phyloP scores from a whole-genome alignment of 2,797 vertebrate genomes.

The Rhinatrema bivittatum region DNA sequence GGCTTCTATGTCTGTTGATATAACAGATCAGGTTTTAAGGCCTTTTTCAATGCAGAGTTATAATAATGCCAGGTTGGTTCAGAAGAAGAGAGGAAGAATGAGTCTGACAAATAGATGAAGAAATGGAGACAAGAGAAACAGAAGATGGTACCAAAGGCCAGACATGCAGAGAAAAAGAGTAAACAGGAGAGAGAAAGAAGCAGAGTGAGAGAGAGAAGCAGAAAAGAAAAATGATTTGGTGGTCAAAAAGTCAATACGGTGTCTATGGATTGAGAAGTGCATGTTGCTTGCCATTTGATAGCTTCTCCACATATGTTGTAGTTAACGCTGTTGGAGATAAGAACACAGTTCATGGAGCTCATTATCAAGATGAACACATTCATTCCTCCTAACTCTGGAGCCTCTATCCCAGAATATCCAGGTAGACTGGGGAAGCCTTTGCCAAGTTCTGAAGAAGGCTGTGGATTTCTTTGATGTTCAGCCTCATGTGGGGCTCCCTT shows the following conservation, averaged over 20 bases:
- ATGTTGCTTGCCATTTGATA: constrained; percentile 65
- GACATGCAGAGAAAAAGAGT: constrained; percentile 8
- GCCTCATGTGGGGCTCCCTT: constrained; percentile 92
- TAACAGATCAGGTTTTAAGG: constrained; percentile 79
- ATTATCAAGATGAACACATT: constrained; percentile 57
- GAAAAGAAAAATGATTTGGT: constrained; percentile 42
- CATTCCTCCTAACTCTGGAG: constrained; percentile 37
- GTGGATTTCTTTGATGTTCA: constrained; percentile 96
- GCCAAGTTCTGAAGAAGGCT: constrained; percentile 89
- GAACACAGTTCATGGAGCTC: constrained; percentile 56
- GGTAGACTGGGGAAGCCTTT: constrained; percentile 95
- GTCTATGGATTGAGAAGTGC: constrained; percentile 58
- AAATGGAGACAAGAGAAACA: background rate
- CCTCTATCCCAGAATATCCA: constrained; percentile 93
- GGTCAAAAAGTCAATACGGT: constrained; percentile 55
- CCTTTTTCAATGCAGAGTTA: constrained; percentile 81
- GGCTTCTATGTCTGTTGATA: constrained; percentile 63
- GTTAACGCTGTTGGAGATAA: constrained; percentile 59
- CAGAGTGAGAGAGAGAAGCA: constrained; percentile 16
- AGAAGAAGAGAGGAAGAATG: constrained; percentile 40
- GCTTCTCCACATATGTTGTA: constrained; percentile 53
- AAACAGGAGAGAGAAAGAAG: constrained; percentile 12
- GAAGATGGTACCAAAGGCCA: background rate
- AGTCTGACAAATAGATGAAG: constrained; percentile 40
- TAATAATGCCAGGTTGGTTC: constrained; percentile 68